Conservation (phyloP, 2,888 invertebrate genomes). For the Pachliopta kotzebuea region DNA sequence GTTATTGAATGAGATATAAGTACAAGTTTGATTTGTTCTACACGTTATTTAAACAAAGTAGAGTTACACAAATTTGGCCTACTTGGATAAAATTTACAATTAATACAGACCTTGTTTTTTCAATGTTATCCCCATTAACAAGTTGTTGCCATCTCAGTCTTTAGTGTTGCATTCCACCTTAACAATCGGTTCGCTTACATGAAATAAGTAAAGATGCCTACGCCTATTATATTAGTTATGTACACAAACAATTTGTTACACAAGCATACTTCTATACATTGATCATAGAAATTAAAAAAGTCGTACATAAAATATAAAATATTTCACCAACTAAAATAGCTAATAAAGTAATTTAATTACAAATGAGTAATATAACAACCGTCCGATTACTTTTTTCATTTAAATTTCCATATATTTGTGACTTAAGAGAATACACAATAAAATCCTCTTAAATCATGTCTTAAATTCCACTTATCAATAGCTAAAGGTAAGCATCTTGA, state of each 20-base stretch:
- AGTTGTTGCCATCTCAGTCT: conserved; percentile 76
- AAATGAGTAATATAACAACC: conserved; percentile 25
- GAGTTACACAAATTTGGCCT: conserved; percentile 43
- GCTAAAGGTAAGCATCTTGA: conserved; percentile 40
- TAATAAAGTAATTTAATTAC: conserved; percentile 23
- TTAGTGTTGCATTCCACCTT: conserved; percentile 45
- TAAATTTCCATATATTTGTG: conserved; percentile 19
- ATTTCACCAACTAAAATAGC: conserved; percentile 2
- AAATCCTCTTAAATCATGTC: conserved; percentile 17
- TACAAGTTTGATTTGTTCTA: conserved; percentile 53
- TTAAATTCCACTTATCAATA: conserved; percentile 24
- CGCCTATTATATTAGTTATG: conserved; percentile 5
- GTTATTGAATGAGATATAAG: conserved; percentile 42
- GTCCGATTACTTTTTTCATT: conserved; percentile 1
- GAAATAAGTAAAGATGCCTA: conserved; percentile 19
- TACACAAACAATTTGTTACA: conserved; percentile 12
- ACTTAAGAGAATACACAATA: conserved; percentile 18
- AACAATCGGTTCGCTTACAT: conserved; percentile 31
- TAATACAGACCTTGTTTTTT: conserved; percentile 58
- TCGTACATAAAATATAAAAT: conserved; percentile 5
- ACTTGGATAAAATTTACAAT: conserved; percentile 44
- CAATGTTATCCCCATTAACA: conserved; percentile 57
- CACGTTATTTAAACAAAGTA: conserved; percentile 42
- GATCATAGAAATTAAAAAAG: conserved; percentile 11
- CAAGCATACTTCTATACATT: conserved; percentile 17